These are phyloP conservation scores for Perizoma flavofasciatum DNA, from an alignment of 2,888 invertebrate species.

Conservation along the genomic window DNA sequence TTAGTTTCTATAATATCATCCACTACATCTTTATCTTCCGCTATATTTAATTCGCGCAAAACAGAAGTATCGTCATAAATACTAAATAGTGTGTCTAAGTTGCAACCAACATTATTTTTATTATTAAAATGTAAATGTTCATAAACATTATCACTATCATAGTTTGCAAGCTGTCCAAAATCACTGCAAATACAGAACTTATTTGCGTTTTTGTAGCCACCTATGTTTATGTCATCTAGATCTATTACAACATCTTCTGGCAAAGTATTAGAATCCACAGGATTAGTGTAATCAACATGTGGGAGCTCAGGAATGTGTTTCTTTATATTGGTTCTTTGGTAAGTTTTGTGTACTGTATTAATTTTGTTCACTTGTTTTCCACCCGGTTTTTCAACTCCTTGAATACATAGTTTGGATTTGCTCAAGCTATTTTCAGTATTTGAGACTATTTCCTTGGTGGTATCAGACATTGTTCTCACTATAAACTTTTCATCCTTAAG, in stretches of 20 bases:
- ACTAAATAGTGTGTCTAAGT: slow-evolving; percentile 53
- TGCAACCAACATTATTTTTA: slow-evolving; percentile 42
- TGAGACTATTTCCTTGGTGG: slow-evolving; percentile 22
- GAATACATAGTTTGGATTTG: slow-evolving; percentile 60
- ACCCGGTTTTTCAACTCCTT: slow-evolving; percentile 73
- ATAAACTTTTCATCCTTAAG: slow-evolving; percentile 3
- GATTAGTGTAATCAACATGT: slow-evolving; percentile 3
- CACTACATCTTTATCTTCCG: slow-evolving; percentile 9
- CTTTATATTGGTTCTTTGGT: slow-evolving; percentile 44
- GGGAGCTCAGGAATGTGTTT: slow-evolving; percentile 22
- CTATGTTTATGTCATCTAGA: slow-evolving; percentile 12
- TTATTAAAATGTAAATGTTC: slow-evolving; percentile 68
- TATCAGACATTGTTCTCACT: slow-evolving; percentile 24
- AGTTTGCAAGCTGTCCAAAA: slow-evolving; percentile 60
- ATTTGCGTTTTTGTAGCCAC: slow-evolving; percentile 11
- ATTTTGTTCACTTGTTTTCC: slow-evolving; percentile 40
- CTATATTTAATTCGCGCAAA: slow-evolving; percentile 19
- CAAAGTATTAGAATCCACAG: slow-evolving; percentile 15
- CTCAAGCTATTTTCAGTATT: slow-evolving; percentile 34
- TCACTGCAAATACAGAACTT: slow-evolving; percentile 65
- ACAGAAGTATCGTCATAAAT: slow-evolving; percentile 53
- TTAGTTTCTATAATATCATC: slow-evolving; percentile 6
- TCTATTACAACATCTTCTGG: slow-evolving; percentile 21
- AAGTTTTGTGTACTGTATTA: slow-evolving; percentile 50
- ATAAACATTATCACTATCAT: slow-evolving; percentile 51